Evolutionary conservation across 2,113 vertebrate genomes (phyloP).

Genomic region (Morone chrysops): DNA sequence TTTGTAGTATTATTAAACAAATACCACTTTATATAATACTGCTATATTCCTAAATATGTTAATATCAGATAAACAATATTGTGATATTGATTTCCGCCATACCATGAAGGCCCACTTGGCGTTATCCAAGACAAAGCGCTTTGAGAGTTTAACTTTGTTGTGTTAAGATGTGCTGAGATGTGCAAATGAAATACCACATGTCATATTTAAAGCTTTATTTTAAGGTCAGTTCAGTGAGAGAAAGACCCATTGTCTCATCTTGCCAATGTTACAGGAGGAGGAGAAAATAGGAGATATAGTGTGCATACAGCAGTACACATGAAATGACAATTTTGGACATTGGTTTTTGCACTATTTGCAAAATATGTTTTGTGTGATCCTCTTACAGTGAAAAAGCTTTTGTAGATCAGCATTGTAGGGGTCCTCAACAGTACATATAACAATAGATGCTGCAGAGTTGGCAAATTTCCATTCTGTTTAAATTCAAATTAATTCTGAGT

Average conservation of each 20-base stretch:
- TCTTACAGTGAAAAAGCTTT: not conserved
- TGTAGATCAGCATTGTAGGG: not conserved
- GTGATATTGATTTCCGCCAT: constrained; percentile 3
- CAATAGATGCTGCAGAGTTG: constrained; percentile 41
- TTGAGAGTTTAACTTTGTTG: not conserved
- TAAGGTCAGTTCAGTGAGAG: constrained; percentile 5
- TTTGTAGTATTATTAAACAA: not conserved
- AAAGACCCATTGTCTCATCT: constrained; percentile 2
- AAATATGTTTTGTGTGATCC: constrained; percentile 5
- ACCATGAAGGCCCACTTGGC: not conserved
- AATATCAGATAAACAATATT: not conserved
- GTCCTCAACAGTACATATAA: not conserved
- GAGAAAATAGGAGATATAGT: not conserved
- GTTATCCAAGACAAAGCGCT: not conserved
- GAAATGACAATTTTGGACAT: not conserved
- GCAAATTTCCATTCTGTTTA: constrained; percentile 42
- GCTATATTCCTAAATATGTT: not conserved
- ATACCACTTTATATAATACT: not conserved
- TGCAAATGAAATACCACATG: not conserved
- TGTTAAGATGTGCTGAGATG: not conserved
- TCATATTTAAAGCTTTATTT: not conserved
- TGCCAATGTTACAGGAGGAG: not conserved
- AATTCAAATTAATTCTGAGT: constrained; percentile 30
- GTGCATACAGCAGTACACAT: constrained; percentile 2
- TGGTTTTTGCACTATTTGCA: not conserved